A percentile compares a stretch with the other conserved stretches of the same genome.
Conservation (phyloP, 2,113 vertebrate genomes). For the Engraulis encrasicolus region DNA sequence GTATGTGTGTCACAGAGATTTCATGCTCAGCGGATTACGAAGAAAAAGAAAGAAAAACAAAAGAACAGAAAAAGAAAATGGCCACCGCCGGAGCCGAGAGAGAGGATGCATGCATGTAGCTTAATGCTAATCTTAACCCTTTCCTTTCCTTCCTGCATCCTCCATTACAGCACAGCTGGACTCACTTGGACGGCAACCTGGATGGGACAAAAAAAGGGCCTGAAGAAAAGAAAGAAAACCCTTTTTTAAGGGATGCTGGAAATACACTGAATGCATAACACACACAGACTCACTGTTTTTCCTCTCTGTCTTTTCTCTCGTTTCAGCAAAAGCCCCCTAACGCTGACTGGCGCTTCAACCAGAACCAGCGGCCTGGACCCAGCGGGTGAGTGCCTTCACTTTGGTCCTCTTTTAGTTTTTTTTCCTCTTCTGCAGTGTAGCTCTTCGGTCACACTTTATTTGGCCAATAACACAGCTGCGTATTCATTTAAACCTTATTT, state of each 20-base stretch:
- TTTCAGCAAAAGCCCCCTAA: slow-evolving; percentile 96
- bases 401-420: neutral
- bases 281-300: slow-evolving; percentile 43
- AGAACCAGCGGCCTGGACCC: slow-evolving; percentile 96
- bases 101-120: neutral
- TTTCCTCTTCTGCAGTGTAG: neutral
- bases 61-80: neutral
- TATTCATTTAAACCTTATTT: no score
- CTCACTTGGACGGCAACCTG: neutral
- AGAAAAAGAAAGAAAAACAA: neutral
- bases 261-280: neutral
- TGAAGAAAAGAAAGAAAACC: neutral
- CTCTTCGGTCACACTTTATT: slow-evolving; percentile 6
- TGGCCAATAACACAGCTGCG: no score
- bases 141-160: neutral
- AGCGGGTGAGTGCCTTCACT: slow-evolving; percentile 85
- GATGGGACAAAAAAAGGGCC: neutral
- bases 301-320: slow-evolving; percentile 61
- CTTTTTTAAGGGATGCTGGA: neutral
- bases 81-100: neutral
- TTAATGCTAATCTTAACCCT: neutral
- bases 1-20: neutral
- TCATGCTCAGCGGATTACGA: slow-evolving; percentile 6
- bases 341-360: slow-evolving; percentile 96
- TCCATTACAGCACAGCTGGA: neutral